Base-by-base conservation (phyloP, 2,797 vertebrate genomes). In the Acanthurus tractus region DNA sequence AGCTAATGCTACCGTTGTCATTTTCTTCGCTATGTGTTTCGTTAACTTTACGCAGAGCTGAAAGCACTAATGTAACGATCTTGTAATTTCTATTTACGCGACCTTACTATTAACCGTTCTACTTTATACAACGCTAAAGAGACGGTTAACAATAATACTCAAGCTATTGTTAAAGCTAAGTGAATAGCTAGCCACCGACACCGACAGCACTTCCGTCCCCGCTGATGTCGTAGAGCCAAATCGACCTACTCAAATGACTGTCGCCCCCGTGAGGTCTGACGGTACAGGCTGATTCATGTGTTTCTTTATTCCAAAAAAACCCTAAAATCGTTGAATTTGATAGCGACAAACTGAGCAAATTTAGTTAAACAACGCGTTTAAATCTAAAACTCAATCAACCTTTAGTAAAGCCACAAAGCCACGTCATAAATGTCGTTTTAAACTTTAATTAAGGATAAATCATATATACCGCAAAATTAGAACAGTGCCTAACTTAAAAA, bases 181-280 rank as follows among this genome's bases (percentile, higher is more conserved):
- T 38, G 20, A 36, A 14, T 2, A 48, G 49, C 50, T 79, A 80
- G 56, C 76, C 15, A 67, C 25, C 23, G 0, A 49, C 46, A 34
- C 34, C 14, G 1, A 63, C 8, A 50, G 4, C 11, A 68, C 42
- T 69, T 85, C 84, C 78, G 83, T n/a, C 6, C 17, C 17, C 6
- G 15, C 17, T 67, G 56, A 15, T 1, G 18, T 23, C 13, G 14
- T 23, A 62, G 40, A 42, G 5, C 4, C 1, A 0, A 0, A 23
- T 4, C 46, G 6, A 29, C 8, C 8, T 10, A 2, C 8, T 38
- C 7, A 48, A 42, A 10, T 29, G 2, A 56, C 4, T 55, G 6
- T 63, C 65, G 86, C 89, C 83, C 17, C 63, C 76, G 2, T n/a
- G 48, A 18, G 88, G 79, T 50, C 22, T 20, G 89, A 86, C 38